These are phyloP conservation scores for Capricornis sumatraensis DNA, from an alignment of 2,113 vertebrate genomes.

Conservation along the genomic window DNA sequence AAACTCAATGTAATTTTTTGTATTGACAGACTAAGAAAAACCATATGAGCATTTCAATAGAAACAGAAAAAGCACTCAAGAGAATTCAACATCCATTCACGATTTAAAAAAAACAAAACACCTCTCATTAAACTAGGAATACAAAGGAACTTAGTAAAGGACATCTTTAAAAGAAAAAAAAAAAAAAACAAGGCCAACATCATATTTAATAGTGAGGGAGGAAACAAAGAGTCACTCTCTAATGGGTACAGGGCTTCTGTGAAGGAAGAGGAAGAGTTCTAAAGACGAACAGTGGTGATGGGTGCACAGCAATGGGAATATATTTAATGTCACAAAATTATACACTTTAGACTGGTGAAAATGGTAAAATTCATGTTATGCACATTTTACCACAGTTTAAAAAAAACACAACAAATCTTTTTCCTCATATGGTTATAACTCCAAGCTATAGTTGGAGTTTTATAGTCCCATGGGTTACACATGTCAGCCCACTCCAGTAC, in stretches of 20 bases:
- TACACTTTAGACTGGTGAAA: not conserved
- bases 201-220: not conserved
- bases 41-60: not conserved
- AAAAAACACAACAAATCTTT: not conserved
- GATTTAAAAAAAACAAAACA: not conserved
- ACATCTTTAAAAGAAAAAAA: not conserved
- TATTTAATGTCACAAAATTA: not conserved
- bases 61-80: not conserved
- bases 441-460: not conserved
- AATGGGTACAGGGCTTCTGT: not conserved
- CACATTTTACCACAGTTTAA: not conserved
- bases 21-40: not conserved
- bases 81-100: not conserved
- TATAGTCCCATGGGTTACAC: not conserved
- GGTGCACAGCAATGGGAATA: not conserved
- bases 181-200: not conserved
- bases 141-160: not conserved
- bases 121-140: not conserved
- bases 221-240: not conserved
- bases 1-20: not conserved
- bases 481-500: not conserved
- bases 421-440: not conserved
- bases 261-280: not conserved
- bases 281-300: not conserved
- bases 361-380: not conserved